Percentiles rank a stretch among this genome's conserved stretches.
Conservation (phyloP, 2,113 vertebrate species). For the Onychostoma macrolepis region DNA sequence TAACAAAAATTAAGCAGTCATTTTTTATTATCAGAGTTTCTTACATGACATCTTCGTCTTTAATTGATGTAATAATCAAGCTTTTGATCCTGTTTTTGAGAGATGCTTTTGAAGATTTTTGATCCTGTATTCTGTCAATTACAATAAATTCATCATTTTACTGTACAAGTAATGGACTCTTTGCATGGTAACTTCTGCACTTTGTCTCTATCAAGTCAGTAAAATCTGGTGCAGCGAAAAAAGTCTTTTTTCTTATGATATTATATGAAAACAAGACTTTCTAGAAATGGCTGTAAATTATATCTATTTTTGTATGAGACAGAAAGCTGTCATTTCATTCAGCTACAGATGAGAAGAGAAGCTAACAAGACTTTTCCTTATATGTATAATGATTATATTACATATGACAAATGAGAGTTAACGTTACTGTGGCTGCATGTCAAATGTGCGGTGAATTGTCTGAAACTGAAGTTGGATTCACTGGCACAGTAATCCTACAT, state of each 20-base stretch:
- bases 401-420: neutral
- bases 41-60: constrained; percentile 15
- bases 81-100: neutral
- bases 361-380: neutral
- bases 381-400: neutral
- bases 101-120: neutral
- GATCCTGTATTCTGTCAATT: neutral
- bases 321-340: neutral
- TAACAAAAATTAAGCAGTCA: neutral
- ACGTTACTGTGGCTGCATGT: neutral
- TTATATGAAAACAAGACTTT: neutral
- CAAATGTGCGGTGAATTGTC: neutral
- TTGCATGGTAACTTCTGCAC: neutral
- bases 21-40: neutral
- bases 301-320: neutral
- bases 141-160: neutral
- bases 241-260: too few relatives aligned
- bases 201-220: neutral
- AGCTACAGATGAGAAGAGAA: neutral
- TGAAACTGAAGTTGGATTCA: neutral
- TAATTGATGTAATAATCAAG: neutral
- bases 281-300: neutral
- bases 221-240: neutral
- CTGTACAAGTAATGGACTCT: neutral
- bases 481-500: neutral